These are phyloP conservation scores for Neodiprion lecontei DNA, from an alignment of 1,140 invertebrate species.

Conservation along the genomic window DNA sequence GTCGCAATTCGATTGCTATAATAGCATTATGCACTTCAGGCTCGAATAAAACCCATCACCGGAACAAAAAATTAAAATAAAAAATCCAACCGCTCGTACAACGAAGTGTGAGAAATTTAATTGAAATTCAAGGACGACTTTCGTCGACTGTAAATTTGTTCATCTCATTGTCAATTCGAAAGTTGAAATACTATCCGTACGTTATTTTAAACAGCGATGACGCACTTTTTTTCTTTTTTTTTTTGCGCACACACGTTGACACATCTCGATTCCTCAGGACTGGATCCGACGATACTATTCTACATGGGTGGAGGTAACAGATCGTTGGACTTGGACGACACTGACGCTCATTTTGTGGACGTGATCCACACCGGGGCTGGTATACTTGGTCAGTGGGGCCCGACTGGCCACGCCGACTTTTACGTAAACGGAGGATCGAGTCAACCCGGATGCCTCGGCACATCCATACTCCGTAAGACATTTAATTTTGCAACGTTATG, in stretches of 20 bases:
- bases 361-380: slow-evolving; percentile 89
- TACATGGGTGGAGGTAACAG: slow-evolving; percentile 82
- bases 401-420: slow-evolving; percentile 87
- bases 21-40: no score
- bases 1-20: no score
- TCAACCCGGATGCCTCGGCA: slow-evolving; percentile 83
- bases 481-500: slow-evolving; percentile 13
- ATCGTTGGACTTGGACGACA: slow-evolving; percentile 81
- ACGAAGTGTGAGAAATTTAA: no score
- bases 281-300: slow-evolving; percentile 82
- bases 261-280: slow-evolving; percentile 60
- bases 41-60: no score
- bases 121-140: no score
- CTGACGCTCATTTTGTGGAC: slow-evolving; percentile 87
- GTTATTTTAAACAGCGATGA: no score
- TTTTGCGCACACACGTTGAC: background rate
- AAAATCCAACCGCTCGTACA: no score
- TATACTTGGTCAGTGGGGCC: slow-evolving; percentile 83
- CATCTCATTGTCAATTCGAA: background rate
- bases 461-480: slow-evolving; percentile 79
- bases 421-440: slow-evolving; percentile 89
- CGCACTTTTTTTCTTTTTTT: no score
- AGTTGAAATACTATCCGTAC: background rate
- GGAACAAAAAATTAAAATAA: no score
- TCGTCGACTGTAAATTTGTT: no score